Conservation (phyloP, 2,888 invertebrate species). For the Orchesella flavescens region DNA sequence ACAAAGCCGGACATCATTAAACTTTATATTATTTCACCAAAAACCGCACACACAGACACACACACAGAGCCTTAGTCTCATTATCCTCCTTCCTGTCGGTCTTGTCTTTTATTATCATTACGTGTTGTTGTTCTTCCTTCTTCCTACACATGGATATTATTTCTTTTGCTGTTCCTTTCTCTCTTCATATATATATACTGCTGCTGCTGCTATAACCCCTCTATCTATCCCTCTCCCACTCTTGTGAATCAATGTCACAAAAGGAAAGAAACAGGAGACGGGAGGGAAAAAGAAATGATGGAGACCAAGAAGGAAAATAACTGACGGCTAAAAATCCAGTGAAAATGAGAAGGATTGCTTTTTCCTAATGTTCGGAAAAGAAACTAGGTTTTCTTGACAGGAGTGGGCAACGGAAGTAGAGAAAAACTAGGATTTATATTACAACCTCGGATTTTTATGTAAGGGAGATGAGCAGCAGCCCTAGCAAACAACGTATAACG, state of each 20-base stretch:
- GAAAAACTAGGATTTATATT: background rate
- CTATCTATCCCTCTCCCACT: background rate
- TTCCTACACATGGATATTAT: background rate
- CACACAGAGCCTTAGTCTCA: no score
- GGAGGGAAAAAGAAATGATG: slow-evolving; percentile 12
- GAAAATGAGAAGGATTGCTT: slow-evolving; percentile 55
- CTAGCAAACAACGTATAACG: slow-evolving; percentile 9
- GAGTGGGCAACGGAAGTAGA: background rate
- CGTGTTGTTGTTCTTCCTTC: background rate
- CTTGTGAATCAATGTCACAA: slow-evolving; percentile 6
- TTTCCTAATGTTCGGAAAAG: slow-evolving; percentile 37
- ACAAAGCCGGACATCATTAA: slow-evolving; percentile 54
- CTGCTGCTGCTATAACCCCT: no score
- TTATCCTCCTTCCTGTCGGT: no score
- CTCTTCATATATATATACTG: background rate
- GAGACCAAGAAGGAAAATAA: slow-evolving; percentile 22
- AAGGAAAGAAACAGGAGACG: slow-evolving; percentile 5
- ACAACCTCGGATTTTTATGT: slow-evolving; percentile 22
- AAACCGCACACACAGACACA: no score
- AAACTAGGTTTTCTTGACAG: slow-evolving; percentile 50
- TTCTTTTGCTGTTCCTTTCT: background rate
- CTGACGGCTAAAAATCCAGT: slow-evolving; percentile 32
- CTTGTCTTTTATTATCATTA: no score
- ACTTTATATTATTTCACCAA: slow-evolving; percentile 11
- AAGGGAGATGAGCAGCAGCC: background rate